Conservation (phyloP, 1,140 invertebrate species). For the Philotrypesis tridentata region DNA sequence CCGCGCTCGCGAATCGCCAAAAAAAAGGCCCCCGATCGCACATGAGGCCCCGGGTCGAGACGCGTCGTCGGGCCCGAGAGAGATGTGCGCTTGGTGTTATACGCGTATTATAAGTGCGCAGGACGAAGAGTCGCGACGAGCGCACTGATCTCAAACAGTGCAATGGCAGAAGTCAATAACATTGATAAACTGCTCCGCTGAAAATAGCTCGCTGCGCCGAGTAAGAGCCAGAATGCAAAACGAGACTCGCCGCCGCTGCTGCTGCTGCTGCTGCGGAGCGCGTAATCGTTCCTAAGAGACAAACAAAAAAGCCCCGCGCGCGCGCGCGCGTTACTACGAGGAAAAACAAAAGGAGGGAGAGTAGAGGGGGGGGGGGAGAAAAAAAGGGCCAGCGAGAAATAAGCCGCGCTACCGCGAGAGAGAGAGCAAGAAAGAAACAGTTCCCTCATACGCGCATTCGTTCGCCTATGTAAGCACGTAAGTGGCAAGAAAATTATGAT, state of each 20-base stretch:
- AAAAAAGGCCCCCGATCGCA: no score
- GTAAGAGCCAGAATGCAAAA: background rate
- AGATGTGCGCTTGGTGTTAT: no score
- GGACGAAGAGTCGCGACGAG: no score
- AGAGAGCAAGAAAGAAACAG: constrained; percentile 30
- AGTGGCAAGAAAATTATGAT: constrained; percentile 49
- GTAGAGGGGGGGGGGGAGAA: background rate
- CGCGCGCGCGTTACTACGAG: no score
- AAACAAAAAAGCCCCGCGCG: background rate
- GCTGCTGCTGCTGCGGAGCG: background rate
- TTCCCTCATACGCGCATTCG: background rate
- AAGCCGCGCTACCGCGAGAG: background rate
- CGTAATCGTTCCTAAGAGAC: constrained; percentile 1
- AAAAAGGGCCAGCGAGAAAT: background rate
- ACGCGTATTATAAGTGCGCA: no score
- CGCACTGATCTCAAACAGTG: background rate
- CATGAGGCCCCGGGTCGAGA: no score
- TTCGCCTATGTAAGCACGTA: constrained; percentile 36
- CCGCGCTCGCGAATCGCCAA: background rate
- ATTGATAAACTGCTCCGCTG: background rate
- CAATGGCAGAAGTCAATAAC: background rate
- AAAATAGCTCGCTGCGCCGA: constrained; percentile 19
- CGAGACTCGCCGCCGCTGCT: background rate
- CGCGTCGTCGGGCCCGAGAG: no score
- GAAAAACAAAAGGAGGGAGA: no score